A percentile compares a stretch with the other conserved stretches of the same genome.
phyloP scores from a whole-genome alignment of 2,797 vertebrate genomes.

The Benthosema pterotum region DNA sequence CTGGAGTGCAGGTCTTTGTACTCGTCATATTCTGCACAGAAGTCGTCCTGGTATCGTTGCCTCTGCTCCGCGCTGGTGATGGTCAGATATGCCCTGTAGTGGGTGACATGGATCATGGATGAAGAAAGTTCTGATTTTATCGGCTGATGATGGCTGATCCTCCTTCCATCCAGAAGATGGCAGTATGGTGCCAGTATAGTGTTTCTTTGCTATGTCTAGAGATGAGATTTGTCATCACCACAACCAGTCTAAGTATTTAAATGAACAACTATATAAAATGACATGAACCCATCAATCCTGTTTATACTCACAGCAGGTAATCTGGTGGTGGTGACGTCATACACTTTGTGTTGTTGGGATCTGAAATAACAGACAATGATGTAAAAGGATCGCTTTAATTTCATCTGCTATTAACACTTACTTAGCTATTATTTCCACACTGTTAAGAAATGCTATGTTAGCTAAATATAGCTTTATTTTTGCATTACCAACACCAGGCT shows the following conservation, averaged over 20 bases:
- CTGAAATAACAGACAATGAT: slow-evolving; percentile 52
- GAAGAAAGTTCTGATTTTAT: neutral
- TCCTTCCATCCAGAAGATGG: slow-evolving; percentile 54
- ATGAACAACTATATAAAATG: too few relatives aligned
- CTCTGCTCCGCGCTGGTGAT: slow-evolving; percentile 80
- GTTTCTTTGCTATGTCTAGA: neutral
- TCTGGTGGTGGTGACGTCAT: slow-evolving; percentile 71
- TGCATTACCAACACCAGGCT: slow-evolving; percentile 33
- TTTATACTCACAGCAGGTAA: slow-evolving; percentile 84
- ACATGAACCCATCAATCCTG: slow-evolving; percentile 8
- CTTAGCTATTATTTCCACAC: too few relatives aligned
- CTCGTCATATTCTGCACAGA: slow-evolving; percentile 84
- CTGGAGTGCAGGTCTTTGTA: slow-evolving; percentile 83
- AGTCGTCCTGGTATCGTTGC: slow-evolving; percentile 83
- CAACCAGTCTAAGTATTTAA: too few relatives aligned
- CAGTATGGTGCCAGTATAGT: slow-evolving; percentile 32
- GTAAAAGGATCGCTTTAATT: slow-evolving; percentile 1
- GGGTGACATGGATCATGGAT: slow-evolving; percentile 11
- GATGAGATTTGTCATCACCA: neutral
- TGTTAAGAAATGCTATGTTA: neutral
- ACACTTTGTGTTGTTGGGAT: slow-evolving; percentile 60
- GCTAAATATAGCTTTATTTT: too few relatives aligned
- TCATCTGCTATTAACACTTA: slow-evolving; percentile 25
- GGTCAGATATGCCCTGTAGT: slow-evolving; percentile 73
- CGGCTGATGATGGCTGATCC: slow-evolving; percentile 4